These are phyloP conservation scores for Chrysocyon brachyurus DNA, from an alignment of 2,797 vertebrate species.

Conservation along the genomic window DNA sequence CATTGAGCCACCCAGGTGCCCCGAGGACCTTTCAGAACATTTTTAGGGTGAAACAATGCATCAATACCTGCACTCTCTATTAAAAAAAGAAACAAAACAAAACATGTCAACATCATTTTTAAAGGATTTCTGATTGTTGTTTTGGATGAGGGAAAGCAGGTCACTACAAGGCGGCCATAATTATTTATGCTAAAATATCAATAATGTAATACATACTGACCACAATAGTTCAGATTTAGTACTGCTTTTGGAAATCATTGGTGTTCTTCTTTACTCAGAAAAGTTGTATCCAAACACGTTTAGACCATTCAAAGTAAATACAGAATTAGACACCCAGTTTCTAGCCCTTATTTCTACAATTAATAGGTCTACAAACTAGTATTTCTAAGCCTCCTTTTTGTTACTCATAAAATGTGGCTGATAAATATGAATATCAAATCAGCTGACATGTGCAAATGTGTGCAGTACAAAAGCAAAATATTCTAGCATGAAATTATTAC, in stretches of 20 bases:
- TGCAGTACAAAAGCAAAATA: neutral
- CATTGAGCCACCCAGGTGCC: too few species aligned
- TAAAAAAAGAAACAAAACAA: neutral
- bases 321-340: neutral
- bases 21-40: neutral
- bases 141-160: neutral
- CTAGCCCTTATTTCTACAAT: neutral
- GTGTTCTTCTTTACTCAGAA: neutral
- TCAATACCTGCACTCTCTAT: neutral
- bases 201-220: neutral
- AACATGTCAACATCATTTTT: neutral
- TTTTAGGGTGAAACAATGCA: neutral
- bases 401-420: conserved; percentile 44
- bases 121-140: neutral
- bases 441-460: neutral
- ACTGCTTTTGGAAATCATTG: conserved; percentile 12
- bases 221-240: conserved; percentile 8
- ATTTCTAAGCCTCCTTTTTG: neutral
- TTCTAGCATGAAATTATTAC: neutral
- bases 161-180: neutral
- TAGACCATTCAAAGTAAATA: neutral
- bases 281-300: neutral
- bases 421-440: conserved; percentile 1
- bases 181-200: conserved; percentile 8
- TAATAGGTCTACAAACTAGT: neutral